Evolutionary conservation across 2,797 vertebrate species (phyloP).

Genomic region (Macropus fuliginosus): DNA sequence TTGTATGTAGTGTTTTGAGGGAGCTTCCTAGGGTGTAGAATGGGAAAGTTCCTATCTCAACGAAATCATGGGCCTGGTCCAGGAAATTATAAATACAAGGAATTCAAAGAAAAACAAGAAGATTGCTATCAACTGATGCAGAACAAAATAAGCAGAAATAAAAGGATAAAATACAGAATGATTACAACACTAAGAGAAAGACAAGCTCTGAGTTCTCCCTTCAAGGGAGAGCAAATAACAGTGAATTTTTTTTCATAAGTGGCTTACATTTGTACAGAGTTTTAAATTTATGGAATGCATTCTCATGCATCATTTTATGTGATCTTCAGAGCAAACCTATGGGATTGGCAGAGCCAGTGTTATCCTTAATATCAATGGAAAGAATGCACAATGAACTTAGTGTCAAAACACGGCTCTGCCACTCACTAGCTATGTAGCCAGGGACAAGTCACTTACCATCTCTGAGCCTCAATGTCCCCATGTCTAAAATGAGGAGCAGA

Average conservation of each 20-base stretch:
- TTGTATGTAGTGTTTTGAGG: background rate
- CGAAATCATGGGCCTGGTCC: background rate
- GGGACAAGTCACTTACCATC: background rate
- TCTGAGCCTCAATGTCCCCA: background rate
- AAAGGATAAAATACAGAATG: background rate
- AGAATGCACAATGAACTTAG: background rate
- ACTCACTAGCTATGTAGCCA: background rate
- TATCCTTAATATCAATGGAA: background rate
- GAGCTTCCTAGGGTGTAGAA: background rate
- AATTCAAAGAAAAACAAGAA: background rate
- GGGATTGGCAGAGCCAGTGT: background rate
- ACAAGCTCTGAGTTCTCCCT: background rate
- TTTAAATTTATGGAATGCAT: background rate
- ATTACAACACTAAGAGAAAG: background rate
- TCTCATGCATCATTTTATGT: background rate
- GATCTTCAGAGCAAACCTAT: background rate
- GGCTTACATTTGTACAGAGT: background rate
- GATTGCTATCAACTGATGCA: background rate
- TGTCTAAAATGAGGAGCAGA: background rate
- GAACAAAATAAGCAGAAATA: background rate
- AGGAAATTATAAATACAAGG: background rate
- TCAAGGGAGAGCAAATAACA: background rate
- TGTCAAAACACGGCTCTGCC: background rate
- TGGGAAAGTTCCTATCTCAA: background rate
- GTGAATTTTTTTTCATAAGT: background rate